Conservation (phyloP, 2,888 invertebrate genomes). For the Sycophila texana region DNA sequence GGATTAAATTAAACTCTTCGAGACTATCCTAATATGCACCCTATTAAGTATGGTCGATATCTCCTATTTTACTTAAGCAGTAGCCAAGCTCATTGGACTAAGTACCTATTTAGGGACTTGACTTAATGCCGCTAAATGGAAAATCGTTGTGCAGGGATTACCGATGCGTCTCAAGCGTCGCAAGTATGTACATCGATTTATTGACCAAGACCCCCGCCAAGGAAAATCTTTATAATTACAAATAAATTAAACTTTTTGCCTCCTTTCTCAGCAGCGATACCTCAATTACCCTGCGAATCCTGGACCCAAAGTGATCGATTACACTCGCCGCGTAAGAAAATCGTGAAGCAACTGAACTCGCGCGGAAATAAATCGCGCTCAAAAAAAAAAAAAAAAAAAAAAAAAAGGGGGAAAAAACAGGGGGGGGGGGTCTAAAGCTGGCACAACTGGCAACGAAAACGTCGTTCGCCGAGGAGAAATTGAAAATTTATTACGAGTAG, state of each 20-base stretch:
- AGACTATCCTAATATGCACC: constrained; percentile 41
- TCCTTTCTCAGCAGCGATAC: too few relatives aligned
- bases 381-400: neutral
- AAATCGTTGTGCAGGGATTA: constrained; percentile 36
- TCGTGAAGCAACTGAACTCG: too few relatives aligned
- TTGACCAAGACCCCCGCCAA: neutral
- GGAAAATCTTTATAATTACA: neutral
- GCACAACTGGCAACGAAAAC: neutral
- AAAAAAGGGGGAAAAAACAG: too few relatives aligned
- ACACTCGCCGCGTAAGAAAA: too few relatives aligned
- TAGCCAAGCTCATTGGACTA: constrained; percentile 41
- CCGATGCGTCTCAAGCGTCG: constrained; percentile 20
- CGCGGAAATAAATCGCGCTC: neutral
- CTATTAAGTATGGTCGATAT: constrained; percentile 50
- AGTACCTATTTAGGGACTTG: constrained; percentile 43
- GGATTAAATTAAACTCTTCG: constrained; percentile 18
- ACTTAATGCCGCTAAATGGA: constrained; percentile 42
- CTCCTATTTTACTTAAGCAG: constrained; percentile 39
- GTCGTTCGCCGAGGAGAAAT: constrained; percentile 28
- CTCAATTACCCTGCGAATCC: too few relatives aligned
- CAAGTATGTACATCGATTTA: constrained; percentile 11
- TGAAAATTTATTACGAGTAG: constrained; percentile 40
- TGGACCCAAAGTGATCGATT: too few relatives aligned
- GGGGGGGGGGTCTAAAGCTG: too few relatives aligned
- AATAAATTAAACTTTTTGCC: neutral